Conservation (phyloP, 1,140 invertebrate species). For the Tetramorium simillimum region DNA sequence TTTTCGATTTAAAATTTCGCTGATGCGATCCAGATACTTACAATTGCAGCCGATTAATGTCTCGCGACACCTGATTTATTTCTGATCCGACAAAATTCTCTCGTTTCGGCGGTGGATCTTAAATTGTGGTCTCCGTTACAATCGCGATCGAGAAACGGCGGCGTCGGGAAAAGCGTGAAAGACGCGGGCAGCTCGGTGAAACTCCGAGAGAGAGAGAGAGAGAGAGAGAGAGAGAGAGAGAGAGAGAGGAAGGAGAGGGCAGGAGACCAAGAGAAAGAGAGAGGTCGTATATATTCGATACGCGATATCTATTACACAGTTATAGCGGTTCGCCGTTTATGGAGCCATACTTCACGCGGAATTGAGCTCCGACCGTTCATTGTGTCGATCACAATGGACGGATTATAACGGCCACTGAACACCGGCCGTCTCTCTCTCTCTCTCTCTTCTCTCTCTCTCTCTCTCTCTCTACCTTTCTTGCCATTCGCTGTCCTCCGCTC, state of each 20-base stretch:
- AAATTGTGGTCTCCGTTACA: slow-evolving; percentile 39
- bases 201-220: background rate
- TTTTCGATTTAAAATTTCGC: slow-evolving; percentile 3
- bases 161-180: slow-evolving; percentile 32
- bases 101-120: background rate
- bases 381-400: slow-evolving; percentile 78
- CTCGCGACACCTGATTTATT: slow-evolving; percentile 20
- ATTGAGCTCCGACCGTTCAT: slow-evolving; percentile 75
- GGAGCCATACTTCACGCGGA: slow-evolving; percentile 73
- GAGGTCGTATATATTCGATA: slow-evolving; percentile 64
- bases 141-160: slow-evolving; percentile 39
- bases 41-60: slow-evolving; percentile 16
- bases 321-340: slow-evolving; percentile 68
- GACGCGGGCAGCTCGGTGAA: background rate
- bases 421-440: slow-evolving; percentile 53
- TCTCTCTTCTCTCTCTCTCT: slow-evolving; percentile 41
- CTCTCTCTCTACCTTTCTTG: background rate
- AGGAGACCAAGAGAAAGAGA: slow-evolving; percentile 19
- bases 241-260: too few relatives aligned
- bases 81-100: slow-evolving; percentile 10
- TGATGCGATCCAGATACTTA: background rate
- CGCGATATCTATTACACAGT: slow-evolving; percentile 72
- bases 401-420: slow-evolving; percentile 77
- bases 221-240: slow-evolving; percentile 18
- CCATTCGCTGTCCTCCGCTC: background rate